A percentile compares a stretch with the other conserved stretches of the same genome.
phyloP scores from a whole-genome alignment of 2,113 vertebrate species.

The Mastomys coucha region DNA sequence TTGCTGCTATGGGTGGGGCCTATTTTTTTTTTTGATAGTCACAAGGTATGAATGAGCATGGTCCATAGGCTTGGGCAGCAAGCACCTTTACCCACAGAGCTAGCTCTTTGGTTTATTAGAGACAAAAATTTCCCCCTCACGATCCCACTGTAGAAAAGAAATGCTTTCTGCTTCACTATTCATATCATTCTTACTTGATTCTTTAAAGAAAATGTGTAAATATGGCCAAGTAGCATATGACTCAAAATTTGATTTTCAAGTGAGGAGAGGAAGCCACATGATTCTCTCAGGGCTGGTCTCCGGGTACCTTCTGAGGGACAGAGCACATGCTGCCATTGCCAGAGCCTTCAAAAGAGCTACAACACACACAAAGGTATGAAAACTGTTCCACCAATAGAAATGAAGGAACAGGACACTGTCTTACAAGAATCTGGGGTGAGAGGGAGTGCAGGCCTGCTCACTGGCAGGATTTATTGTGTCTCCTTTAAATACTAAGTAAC shows the following conservation, averaged over 20 bases:
- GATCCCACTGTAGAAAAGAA: constrained; percentile 16
- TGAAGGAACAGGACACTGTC: not conserved
- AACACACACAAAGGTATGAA: not conserved
- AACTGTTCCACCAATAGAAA: not conserved
- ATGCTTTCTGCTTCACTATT: not conserved
- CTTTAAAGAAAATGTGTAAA: not conserved
- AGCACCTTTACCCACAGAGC: not conserved
- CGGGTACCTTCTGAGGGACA: not conserved
- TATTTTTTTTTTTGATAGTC: too few relatives aligned
- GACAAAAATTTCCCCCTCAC: not conserved
- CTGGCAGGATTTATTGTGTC: not conserved
- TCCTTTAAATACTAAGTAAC: constrained; percentile 24
- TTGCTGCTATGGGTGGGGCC: not conserved
- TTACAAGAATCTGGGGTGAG: not conserved
- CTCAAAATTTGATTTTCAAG: not conserved
- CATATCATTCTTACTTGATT: not conserved
- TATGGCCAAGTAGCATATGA: not conserved
- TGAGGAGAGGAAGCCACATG: not conserved
- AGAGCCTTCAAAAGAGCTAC: not conserved
- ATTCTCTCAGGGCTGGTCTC: not conserved
- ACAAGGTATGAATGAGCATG: not conserved
- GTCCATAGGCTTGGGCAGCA: not conserved
- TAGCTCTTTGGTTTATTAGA: not conserved
- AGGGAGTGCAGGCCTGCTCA: not conserved
- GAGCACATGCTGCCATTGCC: too few relatives aligned